A percentile compares a stretch with the other conserved stretches of the same genome.
Evolutionary conservation across 2,888 invertebrate genomes (phyloP).

Genomic region (Tyria jacobaeae): DNA sequence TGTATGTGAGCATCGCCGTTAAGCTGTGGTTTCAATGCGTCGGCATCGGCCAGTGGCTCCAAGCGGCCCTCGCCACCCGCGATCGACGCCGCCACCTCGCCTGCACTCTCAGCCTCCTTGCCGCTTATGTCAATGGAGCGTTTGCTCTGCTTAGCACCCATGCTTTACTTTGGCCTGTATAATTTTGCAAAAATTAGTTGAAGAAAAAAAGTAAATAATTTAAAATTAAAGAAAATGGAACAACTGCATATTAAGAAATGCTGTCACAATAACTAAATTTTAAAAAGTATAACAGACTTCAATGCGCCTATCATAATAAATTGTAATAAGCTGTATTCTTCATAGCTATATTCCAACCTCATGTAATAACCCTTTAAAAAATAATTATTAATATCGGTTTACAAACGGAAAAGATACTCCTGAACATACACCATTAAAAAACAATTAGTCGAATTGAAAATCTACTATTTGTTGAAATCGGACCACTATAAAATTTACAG

Average conservation of each 20-base stretch:
- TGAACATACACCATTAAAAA: too few relatives aligned
- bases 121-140: constrained; percentile 95
- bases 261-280: too few relatives aligned
- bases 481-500: neutral
- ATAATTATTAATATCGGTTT: too few relatives aligned
- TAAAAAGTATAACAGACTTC: too few relatives aligned
- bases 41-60: constrained; percentile 92
- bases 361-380: too few relatives aligned
- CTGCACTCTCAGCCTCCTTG: constrained; percentile 88
- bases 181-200: neutral
- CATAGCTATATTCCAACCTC: too few relatives aligned
- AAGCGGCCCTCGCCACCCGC: constrained; percentile 90
- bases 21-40: constrained; percentile 90
- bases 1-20: constrained; percentile 90
- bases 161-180: constrained; percentile 77
- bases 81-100: constrained; percentile 87
- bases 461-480: too few relatives aligned
- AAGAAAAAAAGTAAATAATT: neutral
- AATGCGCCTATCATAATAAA: too few relatives aligned
- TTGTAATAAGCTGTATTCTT: too few relatives aligned
- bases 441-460: too few relatives aligned
- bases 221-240: neutral
- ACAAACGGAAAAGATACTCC: too few relatives aligned
- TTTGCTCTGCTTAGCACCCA: constrained; percentile 96
- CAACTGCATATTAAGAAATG: neutral